Evolutionary conservation across 1,140 invertebrate genomes (phyloP).

Genomic region (Brachionus asplanchnoidis): DNA sequence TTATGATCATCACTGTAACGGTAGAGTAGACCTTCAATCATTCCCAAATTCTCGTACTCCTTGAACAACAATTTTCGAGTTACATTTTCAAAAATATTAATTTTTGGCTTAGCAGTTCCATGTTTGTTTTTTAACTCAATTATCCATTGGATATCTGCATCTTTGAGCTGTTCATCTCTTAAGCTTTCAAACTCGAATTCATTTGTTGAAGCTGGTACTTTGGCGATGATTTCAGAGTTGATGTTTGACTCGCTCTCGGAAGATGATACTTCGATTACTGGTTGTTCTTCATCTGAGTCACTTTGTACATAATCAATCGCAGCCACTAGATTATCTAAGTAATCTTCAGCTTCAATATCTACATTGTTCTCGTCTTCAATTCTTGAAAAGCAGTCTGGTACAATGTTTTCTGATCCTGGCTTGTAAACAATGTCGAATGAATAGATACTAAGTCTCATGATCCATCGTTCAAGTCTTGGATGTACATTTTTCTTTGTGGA

Average conservation of each 20-base stretch:
- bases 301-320: not conserved
- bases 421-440: not conserved
- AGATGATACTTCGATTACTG: too few relatives aligned
- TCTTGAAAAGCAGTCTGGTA: not conserved
- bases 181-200: too few relatives aligned
- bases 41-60: not conserved
- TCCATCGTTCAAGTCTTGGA: not conserved
- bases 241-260: not conserved
- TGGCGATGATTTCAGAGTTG: too few relatives aligned
- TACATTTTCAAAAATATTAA: not conserved
- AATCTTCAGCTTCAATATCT: not conserved
- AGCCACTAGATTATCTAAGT: not conserved
- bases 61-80: not conserved
- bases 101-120: not conserved
- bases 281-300: not conserved
- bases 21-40: not conserved
- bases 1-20: not conserved
- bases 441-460: not conserved
- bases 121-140: not conserved
- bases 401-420: not conserved
- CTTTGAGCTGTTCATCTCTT: not conserved
- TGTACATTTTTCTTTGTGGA: constrained; percentile 42
- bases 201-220: too few relatives aligned
- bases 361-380: not conserved
- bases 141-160: not conserved